Conservation (phyloP, 2,797 vertebrate species). For the Glyptemys insculpta region DNA sequence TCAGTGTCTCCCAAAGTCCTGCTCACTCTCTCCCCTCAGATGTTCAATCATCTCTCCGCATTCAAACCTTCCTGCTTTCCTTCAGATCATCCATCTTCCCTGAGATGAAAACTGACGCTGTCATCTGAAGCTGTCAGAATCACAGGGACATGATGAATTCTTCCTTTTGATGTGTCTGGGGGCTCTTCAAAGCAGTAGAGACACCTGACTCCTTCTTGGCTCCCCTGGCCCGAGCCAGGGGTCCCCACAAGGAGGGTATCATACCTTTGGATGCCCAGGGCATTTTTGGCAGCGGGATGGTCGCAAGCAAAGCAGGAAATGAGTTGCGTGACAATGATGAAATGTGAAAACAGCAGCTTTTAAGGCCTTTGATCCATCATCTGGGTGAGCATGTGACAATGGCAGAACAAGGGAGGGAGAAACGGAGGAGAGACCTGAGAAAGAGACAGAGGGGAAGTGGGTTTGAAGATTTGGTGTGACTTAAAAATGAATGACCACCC, state of each 20-base stretch:
- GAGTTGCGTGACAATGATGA: not conserved
- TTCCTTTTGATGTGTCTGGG: not conserved
- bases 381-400: not conserved
- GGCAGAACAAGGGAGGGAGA: not conserved
- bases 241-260: not conserved
- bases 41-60: not conserved
- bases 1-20: not conserved
- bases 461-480: not conserved
- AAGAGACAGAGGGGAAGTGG: not conserved
- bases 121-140: conserved; percentile 19
- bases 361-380: not conserved
- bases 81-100: conserved; percentile 11
- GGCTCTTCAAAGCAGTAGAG: not conserved
- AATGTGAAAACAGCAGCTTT: not conserved
- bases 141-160: not conserved
- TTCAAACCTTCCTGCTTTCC: conserved; percentile 6
- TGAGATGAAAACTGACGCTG: conserved; percentile 2
- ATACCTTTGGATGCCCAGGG: not conserved
- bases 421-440: not conserved
- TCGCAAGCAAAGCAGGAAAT: not conserved
- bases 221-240: not conserved
- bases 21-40: not conserved
- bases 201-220: not conserved
- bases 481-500: not conserved
- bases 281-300: not conserved